phyloP scores from a whole-genome alignment of 2,888 invertebrate species.

The Phania funesta region DNA sequence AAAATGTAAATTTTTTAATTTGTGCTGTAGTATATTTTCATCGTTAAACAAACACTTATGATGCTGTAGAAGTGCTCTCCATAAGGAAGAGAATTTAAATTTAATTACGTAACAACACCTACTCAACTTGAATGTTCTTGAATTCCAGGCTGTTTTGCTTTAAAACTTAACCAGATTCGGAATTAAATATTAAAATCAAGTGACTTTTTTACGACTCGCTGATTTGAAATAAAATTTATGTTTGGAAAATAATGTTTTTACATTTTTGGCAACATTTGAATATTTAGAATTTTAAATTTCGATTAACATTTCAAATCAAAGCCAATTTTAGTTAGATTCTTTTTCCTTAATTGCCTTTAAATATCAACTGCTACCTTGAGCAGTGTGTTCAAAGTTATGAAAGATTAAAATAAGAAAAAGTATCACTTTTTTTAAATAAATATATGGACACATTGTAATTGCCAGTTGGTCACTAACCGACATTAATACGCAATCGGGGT shows the following conservation, averaged over 20 bases:
- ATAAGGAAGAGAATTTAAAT: constrained; percentile 14
- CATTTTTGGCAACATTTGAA: neutral
- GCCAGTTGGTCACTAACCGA: too few relatives aligned
- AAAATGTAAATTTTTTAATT: too few relatives aligned
- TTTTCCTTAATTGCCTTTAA: neutral
- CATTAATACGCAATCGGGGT: too few relatives aligned
- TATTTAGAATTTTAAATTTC: constrained; percentile 11
- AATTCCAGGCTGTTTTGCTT: constrained; percentile 2
- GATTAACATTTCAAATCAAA: constrained; percentile 6
- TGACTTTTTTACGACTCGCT: constrained; percentile 9
- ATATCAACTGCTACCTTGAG: neutral
- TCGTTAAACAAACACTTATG: neutral
- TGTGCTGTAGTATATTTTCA: constrained; percentile 18
- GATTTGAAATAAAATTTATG: constrained; percentile 34
- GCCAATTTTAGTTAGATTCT: constrained; percentile 7
- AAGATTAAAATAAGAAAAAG: too few relatives aligned
- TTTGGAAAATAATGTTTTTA: neutral
- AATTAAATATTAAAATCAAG: neutral
- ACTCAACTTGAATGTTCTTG: neutral
- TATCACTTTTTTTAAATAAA: too few relatives aligned
- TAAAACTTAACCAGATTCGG: constrained; percentile 10
- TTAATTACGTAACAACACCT: constrained; percentile 18
- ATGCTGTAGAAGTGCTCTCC: too few relatives aligned
- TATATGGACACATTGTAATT: too few relatives aligned
- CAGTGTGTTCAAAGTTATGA: too few relatives aligned